Evolutionary conservation across 2,888 invertebrate genomes (phyloP).

Genomic region (Caenorhabditis zanzibari): DNA sequence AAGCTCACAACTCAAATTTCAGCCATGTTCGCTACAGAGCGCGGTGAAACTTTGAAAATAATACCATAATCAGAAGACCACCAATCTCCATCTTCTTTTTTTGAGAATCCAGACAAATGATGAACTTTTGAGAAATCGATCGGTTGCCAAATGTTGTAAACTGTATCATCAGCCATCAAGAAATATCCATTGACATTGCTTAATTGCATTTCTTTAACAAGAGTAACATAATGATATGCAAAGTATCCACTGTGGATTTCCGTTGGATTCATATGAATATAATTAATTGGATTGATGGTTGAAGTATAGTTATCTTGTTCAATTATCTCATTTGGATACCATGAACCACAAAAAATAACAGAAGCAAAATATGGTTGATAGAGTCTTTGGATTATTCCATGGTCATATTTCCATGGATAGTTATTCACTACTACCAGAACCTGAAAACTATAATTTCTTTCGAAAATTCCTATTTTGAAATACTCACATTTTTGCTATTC

Average conservation of each 20-base stretch:
- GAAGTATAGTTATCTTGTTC: conserved; percentile 25
- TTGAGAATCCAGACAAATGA: background rate
- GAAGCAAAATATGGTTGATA: conserved; percentile 62
- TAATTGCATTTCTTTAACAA: conserved; percentile 46
- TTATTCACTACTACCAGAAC: conserved; percentile 55
- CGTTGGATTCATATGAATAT: conserved; percentile 50
- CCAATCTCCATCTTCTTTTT: background rate
- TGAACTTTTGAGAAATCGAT: conserved; percentile 49
- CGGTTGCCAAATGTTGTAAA: conserved; percentile 63
- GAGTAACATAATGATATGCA: conserved; percentile 56
- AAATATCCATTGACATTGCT: conserved; percentile 55
- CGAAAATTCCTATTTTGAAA: too few relatives aligned
- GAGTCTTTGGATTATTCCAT: conserved; percentile 49
- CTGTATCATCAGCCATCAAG: conserved; percentile 52
- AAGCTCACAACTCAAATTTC: too few relatives aligned
- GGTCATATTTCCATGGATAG: conserved; percentile 41
- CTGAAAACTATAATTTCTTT: conserved; percentile 33
- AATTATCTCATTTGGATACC: conserved; percentile 12
- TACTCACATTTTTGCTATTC: conserved; percentile 18
- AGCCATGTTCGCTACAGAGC: too few relatives aligned
- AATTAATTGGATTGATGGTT: conserved; percentile 51
- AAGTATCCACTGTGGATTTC: conserved; percentile 48
- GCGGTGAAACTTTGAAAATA: background rate
- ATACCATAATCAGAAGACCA: background rate
- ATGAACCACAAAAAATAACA: conserved; percentile 61